Evolutionary conservation across 2,113 vertebrate genomes (phyloP).

Genomic region (Scatophagus argus): DNA sequence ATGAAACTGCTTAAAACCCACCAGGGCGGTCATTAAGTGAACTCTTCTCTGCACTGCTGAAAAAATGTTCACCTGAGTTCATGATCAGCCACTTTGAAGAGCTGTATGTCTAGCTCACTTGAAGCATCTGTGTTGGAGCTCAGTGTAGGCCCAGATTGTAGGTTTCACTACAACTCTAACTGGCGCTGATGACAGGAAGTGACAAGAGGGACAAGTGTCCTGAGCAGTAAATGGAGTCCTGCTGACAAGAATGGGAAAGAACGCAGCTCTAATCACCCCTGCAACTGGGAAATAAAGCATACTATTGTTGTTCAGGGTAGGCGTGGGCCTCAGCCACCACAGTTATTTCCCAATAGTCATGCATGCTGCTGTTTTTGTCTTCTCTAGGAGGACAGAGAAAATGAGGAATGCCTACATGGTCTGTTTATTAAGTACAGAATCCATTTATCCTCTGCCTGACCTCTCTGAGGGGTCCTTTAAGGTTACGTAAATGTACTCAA

Average conservation of each 20-base stretch:
- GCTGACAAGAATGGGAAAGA: conserved; percentile 82
- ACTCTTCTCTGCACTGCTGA: conserved; percentile 22
- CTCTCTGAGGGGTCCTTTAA: neutral
- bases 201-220: conserved; percentile 69
- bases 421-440: conserved; percentile 36
- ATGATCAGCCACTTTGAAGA: conserved; percentile 10
- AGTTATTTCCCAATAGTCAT: conserved; percentile 73
- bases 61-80: conserved; percentile 6
- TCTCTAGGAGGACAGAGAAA: conserved; percentile 56
- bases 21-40: conserved; percentile 21
- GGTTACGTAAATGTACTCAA: conserved; percentile 39
- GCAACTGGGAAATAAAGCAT: conserved; percentile 79
- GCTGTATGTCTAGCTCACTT: neutral
- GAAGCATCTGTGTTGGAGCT: neutral
- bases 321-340: conserved; percentile 76
- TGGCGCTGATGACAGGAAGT: conserved; percentile 74
- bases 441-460: conserved; percentile 10
- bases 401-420: conserved; percentile 42
- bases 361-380: conserved; percentile 53
- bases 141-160: neutral
- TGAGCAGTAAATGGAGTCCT: conserved; percentile 68
- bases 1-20: conserved; percentile 45
- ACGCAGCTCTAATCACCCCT: conserved; percentile 79
- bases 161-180: conserved; percentile 34
- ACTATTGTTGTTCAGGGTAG: conserved; percentile 78